Percentiles rank a stretch among this genome's conserved stretches.
Evolutionary conservation across 1,140 invertebrate genomes (phyloP).

Genomic region (Cyrtorhinus lividipennis): DNA sequence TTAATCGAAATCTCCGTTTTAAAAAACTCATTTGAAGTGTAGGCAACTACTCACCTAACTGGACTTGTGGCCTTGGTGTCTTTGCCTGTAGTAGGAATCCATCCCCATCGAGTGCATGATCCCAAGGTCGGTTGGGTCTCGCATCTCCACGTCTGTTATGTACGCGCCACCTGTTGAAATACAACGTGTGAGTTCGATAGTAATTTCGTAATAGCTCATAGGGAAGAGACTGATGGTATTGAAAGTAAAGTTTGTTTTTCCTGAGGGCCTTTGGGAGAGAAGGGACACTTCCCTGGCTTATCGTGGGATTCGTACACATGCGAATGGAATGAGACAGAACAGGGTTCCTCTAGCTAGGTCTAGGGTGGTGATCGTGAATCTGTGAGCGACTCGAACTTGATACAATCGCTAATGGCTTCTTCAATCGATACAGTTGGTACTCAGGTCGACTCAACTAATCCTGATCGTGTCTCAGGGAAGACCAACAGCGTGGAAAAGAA

Average conservation of each 20-base stretch:
- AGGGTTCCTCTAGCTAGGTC: not conserved
- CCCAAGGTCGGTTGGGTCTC: constrained; percentile 6
- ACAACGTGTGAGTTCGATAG: not conserved
- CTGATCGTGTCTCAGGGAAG: too few species aligned
- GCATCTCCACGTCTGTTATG: constrained; percentile 19
- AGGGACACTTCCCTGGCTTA: too few species aligned
- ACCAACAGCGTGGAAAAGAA: too few species aligned
- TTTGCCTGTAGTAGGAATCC: constrained; percentile 5
- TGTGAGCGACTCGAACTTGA: too few species aligned
- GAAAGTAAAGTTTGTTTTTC: not conserved
- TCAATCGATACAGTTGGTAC: too few species aligned
- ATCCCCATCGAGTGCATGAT: not conserved
- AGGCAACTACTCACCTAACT: constrained; percentile 19
- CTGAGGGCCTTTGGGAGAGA: too few species aligned
- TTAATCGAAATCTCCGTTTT: too few species aligned
- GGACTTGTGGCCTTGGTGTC: constrained; percentile 20
- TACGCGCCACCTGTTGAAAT: not conserved
- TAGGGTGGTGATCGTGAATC: too few species aligned
- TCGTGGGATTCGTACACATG: too few species aligned
- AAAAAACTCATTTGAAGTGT: too few species aligned
- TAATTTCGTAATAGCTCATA: not conserved
- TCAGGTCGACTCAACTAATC: too few species aligned
- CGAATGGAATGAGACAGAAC: not conserved
- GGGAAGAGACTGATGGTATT: not conserved
- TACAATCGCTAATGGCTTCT: too few species aligned